Base-by-base conservation (phyloP, 2,888 invertebrate species). In the Brachyptera risi region DNA sequence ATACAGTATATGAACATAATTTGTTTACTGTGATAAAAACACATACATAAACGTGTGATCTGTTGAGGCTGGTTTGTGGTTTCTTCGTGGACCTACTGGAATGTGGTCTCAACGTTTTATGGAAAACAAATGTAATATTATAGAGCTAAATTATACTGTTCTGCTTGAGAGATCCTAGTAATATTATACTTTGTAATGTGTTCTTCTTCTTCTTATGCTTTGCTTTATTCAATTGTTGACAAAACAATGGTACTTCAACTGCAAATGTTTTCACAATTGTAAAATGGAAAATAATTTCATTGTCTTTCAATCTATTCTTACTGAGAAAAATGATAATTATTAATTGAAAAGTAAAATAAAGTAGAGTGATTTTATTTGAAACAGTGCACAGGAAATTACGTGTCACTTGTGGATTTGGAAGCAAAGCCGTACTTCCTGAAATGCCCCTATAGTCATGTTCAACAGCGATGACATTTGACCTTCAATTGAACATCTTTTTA, bases 171-270 rank as follows among this genome's bases (percentile, higher is more conserved):
- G 26, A 27, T 19, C 50, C 5, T 31, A 27, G 27, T 27, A 51
- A 50, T 50, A 50, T 23, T 26, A 26, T 51, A 51, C 50, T 26
- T 26, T 51, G 50, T 13, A 51, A 51, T 51, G 50, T 51, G n/a
- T 51, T 27, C 50, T 27, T 27, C 5, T 26, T 51, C n/a, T 51
- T 9, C n/a, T n/a, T n/a, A 49, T 49, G 21, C 24, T 26, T 27
- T 27, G 42, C 42, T 19, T 15, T 42, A 42, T 42, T 13, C 40
- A 9, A 13, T 40, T 17, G 21, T 19, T 42, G 5, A 15, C 38
- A 38, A 38, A 17, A 38, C 38, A 38, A n/a, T 15, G 38, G 38
- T 38, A 9, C 21, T 42, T n/a, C n/a, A 7, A 42, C 42, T 42
- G 15, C 17, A 15, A 42, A 11, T 17, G n/a, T n/a, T n/a, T 42